Evolutionary conservation across 2,888 invertebrate genomes (phyloP).

Genomic region (Drosophila birchii): DNA sequence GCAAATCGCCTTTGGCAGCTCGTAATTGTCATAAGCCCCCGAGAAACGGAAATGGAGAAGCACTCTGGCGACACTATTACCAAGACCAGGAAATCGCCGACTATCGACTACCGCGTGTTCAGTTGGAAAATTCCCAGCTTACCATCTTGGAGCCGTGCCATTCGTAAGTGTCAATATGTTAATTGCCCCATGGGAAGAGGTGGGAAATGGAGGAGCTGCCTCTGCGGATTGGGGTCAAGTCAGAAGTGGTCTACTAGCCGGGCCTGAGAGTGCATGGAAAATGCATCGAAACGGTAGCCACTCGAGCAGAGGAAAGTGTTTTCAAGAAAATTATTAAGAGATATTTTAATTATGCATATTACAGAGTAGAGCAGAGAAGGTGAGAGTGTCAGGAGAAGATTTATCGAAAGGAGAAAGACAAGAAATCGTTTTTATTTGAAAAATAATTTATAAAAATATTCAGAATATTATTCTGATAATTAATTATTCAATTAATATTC

Average conservation of each 20-base stretch:
- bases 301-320: constrained; percentile 49
- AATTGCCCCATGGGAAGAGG: constrained; percentile 58
- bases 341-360: constrained; percentile 37
- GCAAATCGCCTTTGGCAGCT: constrained; percentile 53
- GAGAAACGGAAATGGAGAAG: constrained; percentile 61
- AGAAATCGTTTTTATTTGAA: background rate
- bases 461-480: background rate
- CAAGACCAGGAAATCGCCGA: constrained; percentile 42
- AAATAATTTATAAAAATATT: constrained; percentile 13
- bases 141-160: constrained; percentile 41
- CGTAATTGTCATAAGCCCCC: constrained; percentile 46
- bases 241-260: constrained; percentile 43
- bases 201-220: constrained; percentile 11
- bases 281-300: constrained; percentile 69
- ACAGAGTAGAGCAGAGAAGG: background rate
- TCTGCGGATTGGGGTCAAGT: constrained; percentile 48
- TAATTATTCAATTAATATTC: background rate
- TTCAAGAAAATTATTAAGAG: constrained; percentile 21
- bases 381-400: constrained; percentile 30
- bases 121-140: constrained; percentile 64
- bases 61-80: constrained; percentile 32
- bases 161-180: constrained; percentile 67
- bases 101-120: constrained; percentile 57
- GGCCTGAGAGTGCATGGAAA: constrained; percentile 21
- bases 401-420: constrained; percentile 11